These are phyloP conservation scores for Nibea albiflora DNA, from an alignment of 2,113 vertebrate genomes.

Conservation along the genomic window DNA sequence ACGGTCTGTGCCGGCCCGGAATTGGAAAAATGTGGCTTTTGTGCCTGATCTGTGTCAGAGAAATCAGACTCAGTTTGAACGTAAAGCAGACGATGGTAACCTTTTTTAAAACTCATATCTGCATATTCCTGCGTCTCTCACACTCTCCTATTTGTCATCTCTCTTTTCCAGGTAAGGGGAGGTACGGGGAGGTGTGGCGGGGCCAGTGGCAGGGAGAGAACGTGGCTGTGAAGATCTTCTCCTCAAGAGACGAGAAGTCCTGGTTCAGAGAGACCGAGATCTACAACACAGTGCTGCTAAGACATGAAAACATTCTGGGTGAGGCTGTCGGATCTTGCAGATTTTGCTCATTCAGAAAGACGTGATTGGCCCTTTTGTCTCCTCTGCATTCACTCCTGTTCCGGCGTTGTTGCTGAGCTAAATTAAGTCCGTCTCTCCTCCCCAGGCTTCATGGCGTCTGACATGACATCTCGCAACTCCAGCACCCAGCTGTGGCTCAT, in stretches of 20 bases:
- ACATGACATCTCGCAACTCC: constrained; percentile 89
- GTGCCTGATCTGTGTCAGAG: not conserved
- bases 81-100: not conserved
- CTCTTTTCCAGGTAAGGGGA: constrained; percentile 81
- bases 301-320: constrained; percentile 88
- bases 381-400: too few species aligned
- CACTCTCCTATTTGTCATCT: not conserved
- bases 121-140: not conserved
- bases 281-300: constrained; percentile 87
- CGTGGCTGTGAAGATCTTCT: constrained; percentile 88
- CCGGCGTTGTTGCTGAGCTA: too few species aligned
- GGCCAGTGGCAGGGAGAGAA: constrained; percentile 89
- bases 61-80: not conserved
- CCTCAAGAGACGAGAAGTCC: constrained; percentile 87
- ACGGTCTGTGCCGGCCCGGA: constrained; percentile 8
- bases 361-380: too few species aligned
- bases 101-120: not conserved
- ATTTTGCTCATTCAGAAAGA: not conserved
- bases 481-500: constrained; percentile 90
- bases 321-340: constrained; percentile 25
- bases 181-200: constrained; percentile 88
- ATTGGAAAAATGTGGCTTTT: constrained; percentile 21
- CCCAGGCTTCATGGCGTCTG: constrained; percentile 87
- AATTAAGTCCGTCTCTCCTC: not conserved
- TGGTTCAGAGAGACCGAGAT: constrained; percentile 89